A percentile compares a stretch with the other conserved stretches of the same genome.
phyloP scores from a whole-genome alignment of 1,140 invertebrate species.

The Elysia chlorotica region DNA sequence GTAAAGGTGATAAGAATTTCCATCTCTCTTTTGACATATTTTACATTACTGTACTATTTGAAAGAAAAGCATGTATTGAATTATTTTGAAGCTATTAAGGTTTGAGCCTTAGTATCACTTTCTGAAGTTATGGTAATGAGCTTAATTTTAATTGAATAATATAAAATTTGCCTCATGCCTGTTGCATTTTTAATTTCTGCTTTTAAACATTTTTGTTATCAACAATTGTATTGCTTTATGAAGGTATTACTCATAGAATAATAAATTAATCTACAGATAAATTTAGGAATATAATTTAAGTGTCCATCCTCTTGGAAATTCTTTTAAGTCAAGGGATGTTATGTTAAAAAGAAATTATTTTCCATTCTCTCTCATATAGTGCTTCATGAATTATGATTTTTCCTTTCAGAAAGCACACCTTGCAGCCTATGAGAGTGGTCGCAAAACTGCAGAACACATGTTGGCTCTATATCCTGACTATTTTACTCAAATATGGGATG shows the following conservation, averaged over 20 bases:
- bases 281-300: neutral
- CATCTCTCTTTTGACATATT: neutral
- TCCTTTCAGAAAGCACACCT: neutral
- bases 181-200: too few relatives aligned
- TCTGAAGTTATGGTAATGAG: neutral
- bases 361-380: neutral
- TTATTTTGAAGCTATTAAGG: neutral
- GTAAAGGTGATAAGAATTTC: neutral
- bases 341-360: neutral
- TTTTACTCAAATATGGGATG: slow-evolving; percentile 10
- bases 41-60: neutral
- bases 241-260: neutral
- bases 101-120: neutral
- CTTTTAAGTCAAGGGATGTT: neutral
- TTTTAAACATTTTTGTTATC: too few relatives aligned
- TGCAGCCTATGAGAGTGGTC: slow-evolving; percentile 10
- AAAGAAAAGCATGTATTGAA: neutral
- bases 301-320: neutral
- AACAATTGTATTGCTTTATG: too few relatives aligned
- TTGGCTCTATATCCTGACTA: slow-evolving; percentile 9
- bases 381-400: neutral
- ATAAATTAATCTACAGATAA: neutral
- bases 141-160: neutral
- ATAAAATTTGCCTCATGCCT: too few relatives aligned
- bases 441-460: slow-evolving; percentile 6